phyloP scores from a whole-genome alignment of 2,797 vertebrate species.

The Gambelia wislizenii region DNA sequence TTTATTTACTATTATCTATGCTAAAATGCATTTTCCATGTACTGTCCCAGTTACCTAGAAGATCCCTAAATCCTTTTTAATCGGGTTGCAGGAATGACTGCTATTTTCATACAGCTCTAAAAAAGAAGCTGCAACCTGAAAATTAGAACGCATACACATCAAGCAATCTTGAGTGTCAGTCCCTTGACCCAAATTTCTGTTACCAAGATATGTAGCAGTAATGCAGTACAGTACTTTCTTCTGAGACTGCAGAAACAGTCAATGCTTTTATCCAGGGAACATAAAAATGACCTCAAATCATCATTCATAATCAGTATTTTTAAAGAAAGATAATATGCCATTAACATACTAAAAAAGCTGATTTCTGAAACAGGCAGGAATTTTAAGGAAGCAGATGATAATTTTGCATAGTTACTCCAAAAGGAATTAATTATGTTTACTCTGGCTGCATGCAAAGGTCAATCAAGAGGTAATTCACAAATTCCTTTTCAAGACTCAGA shows the following conservation, averaged over 20 bases:
- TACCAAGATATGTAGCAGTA: conserved; percentile 60
- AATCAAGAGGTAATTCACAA: not conserved
- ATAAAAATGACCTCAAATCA: not conserved
- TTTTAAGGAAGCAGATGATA: not conserved
- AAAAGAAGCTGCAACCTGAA: not conserved
- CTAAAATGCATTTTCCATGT: conserved; percentile 34
- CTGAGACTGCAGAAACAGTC: conserved; percentile 1
- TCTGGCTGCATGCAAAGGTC: not conserved
- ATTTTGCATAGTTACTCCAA: conserved; percentile 2
- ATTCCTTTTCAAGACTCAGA: not conserved
- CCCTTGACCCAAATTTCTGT: conserved; percentile 57
- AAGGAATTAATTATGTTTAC: not conserved
- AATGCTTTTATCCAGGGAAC: conserved; percentile 6
- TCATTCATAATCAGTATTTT: conserved; percentile 6
- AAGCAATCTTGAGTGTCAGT: conserved; percentile 11
- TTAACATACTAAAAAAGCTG: not conserved
- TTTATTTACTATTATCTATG: conserved; percentile 24
- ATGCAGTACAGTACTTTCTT: conserved; percentile 57
- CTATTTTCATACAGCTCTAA: conserved; percentile 9
- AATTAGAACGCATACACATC: not conserved
- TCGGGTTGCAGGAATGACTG: conserved; percentile 17
- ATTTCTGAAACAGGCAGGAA: not conserved
- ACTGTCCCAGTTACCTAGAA: conserved; percentile 32
- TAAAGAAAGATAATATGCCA: not conserved
- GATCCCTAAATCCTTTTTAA: conserved; percentile 29